Base-by-base conservation (phyloP, 1,140 invertebrate genomes). In the Drosophila ohnishii region DNA sequence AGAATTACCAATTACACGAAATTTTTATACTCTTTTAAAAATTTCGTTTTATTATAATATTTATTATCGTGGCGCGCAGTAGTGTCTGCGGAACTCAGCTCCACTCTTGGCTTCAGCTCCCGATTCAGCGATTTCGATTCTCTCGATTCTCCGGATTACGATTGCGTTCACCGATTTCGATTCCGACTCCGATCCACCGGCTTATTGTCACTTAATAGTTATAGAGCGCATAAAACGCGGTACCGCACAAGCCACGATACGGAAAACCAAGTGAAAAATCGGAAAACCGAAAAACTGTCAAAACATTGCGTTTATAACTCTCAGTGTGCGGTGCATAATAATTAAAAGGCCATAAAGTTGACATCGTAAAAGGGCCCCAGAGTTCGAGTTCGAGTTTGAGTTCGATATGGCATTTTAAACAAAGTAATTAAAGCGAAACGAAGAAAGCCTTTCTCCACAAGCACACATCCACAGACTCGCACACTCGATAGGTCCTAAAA, bases 41-140 rank as follows among this genome's bases (percentile, higher is more conserved):
- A 91, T 91, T 91, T 91, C 89, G 90, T 91, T 91, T 91, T 91
- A 91, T 91, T 91, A 91, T 91, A 91, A 91, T 91, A 91, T 91
- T 91, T 91, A 91, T 91, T 91, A 91, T 91, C 90, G 90, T 91
- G 78, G 85, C 90, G 90, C 90, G 90, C 90, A 91, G 89, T 90
- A 90, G 89, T 91, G 90, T 91, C 90, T 91, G 85, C 90, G 90
- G 90, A 91, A 89, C 80, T 71, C 78, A 80, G 72, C 67, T 72
- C 57, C 58, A 76, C 79, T 82, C 79, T 78, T 71, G 67, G 63
- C 65, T 74, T 65, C 60, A 69, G 66, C 67, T 71, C 50, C 69
- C 78, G 69, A 60, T 35, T 50, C 51, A 55, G 51, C 56, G 72
- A 72, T 77, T 75, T 9, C 62, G 78, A 67, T 71, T 53, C 67